Conservation (phyloP, 2,797 vertebrate genomes). For the Balearica regulorum region DNA sequence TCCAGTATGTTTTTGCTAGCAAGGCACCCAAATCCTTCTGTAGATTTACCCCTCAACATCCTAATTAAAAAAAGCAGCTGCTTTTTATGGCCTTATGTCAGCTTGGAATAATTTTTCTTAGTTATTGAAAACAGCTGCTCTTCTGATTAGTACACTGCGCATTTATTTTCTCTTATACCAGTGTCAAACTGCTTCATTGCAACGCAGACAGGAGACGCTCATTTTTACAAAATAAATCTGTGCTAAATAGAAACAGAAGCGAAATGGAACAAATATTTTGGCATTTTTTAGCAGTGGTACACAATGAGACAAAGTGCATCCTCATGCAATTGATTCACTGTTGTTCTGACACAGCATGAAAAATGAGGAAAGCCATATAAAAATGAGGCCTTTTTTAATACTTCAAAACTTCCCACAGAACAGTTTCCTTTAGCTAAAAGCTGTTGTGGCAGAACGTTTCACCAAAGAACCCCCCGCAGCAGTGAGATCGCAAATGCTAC, state of each 20-base stretch:
- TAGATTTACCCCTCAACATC: background rate
- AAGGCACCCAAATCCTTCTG: background rate
- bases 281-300: background rate
- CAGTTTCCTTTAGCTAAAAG: background rate
- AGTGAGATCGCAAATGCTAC: background rate
- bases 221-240: background rate
- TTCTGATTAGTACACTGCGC: background rate
- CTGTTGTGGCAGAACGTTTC: background rate
- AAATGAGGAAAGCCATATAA: background rate
- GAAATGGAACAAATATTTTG: background rate
- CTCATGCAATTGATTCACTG: background rate
- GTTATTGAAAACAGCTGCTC: background rate
- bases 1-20: background rate
- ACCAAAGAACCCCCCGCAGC: background rate
- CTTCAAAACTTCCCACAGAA: background rate
- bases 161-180: background rate
- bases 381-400: background rate
- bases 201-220: background rate
- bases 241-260: background rate
- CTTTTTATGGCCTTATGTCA: background rate
- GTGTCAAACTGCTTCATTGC: background rate
- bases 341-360: background rate
- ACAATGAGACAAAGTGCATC: background rate
- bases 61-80: background rate
- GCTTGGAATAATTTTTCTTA: background rate